These are phyloP conservation scores for Pardalotus punctatus DNA, from an alignment of 2,113 vertebrate species.

Conservation along the genomic window DNA sequence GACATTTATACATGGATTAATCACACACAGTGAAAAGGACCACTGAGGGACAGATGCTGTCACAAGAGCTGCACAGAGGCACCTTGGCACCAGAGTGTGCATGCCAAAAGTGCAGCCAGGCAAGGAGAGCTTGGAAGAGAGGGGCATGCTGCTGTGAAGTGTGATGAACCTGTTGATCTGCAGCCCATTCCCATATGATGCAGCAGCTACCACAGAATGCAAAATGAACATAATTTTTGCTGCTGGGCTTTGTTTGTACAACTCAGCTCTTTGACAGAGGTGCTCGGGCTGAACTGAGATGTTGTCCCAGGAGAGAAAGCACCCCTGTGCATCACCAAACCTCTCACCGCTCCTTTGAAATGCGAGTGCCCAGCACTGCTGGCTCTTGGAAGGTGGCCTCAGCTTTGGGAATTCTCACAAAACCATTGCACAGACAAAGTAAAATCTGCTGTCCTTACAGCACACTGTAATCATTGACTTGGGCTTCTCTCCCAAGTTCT, in stretches of 20 bases:
- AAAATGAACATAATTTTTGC: not conserved
- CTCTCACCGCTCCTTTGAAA: not conserved
- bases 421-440: not conserved
- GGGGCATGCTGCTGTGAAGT: rapidly evolving
- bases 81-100: not conserved
- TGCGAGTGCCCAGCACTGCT: not conserved
- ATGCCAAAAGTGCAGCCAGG: not conserved
- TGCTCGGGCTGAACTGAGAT: not conserved
- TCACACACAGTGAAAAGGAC: not conserved
- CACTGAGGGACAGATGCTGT: not conserved
- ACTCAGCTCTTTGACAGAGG: not conserved
- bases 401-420: not conserved
- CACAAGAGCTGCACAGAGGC: not conserved
- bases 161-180: not conserved
- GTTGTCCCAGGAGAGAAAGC: not conserved
- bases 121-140: not conserved
- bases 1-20: not conserved
- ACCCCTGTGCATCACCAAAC: not conserved
- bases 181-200: not conserved
- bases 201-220: not conserved
- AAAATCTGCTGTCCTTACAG: not conserved
- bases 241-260: not conserved
- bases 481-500: not conserved
- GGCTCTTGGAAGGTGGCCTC: not conserved
- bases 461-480: not conserved